A percentile compares a stretch with the other conserved stretches of the same genome.
Conservation (phyloP, 1,140 invertebrate genomes). For the Paraescarpia echinospica region DNA sequence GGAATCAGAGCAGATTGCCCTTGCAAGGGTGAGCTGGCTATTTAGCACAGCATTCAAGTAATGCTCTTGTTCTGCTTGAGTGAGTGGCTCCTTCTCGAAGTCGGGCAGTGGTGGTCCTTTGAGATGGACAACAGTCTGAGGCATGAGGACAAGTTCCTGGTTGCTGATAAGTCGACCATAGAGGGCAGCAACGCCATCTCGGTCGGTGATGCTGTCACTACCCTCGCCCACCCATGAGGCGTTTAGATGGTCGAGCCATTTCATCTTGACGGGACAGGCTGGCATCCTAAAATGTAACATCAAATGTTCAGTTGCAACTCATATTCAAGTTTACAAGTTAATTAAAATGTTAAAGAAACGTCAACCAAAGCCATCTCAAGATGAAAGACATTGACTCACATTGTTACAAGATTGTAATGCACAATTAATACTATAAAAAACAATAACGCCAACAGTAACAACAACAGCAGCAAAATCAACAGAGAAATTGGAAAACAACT, state of each 20-base stretch:
- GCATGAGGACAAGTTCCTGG: constrained; percentile 60
- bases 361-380: background rate
- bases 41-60: constrained; percentile 61
- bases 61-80: constrained; percentile 62
- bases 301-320: background rate
- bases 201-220: constrained; percentile 62
- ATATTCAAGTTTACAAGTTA: background rate
- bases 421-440: too few species aligned
- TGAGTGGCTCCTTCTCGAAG: constrained; percentile 57
- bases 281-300: constrained; percentile 17
- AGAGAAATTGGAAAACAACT: too few species aligned
- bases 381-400: background rate
- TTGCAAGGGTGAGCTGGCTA: constrained; percentile 64
- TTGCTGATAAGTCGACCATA: constrained; percentile 64
- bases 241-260: constrained; percentile 66
- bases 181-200: constrained; percentile 62
- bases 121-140: constrained; percentile 57
- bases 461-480: too few species aligned
- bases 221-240: constrained; percentile 65
- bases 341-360: background rate
- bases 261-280: constrained; percentile 46
- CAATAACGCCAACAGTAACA: too few species aligned
- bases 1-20: constrained; percentile 62
- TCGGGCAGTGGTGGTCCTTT: constrained; percentile 57
- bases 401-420: too few species aligned